phyloP scores from a whole-genome alignment of 2,797 vertebrate species.

The Glossophaga mutica region DNA sequence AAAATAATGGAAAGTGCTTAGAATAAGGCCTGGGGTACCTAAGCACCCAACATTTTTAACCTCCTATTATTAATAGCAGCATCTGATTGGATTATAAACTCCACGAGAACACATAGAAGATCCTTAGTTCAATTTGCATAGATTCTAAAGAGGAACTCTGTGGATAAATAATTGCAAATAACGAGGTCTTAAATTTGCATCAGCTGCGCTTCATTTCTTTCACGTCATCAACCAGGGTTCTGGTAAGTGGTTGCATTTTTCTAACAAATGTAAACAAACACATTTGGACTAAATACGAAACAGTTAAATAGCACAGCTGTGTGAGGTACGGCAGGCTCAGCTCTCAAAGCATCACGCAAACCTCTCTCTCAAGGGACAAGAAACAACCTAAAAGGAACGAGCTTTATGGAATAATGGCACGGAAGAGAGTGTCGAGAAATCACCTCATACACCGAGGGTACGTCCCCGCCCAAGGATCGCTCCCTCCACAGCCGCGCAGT shows the following conservation, averaged over 20 bases:
- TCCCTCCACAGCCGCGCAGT: neutral
- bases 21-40: neutral
- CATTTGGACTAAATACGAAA: neutral
- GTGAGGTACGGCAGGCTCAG: neutral
- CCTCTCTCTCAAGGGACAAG: constrained; percentile 11
- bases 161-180: neutral
- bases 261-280: constrained; percentile 4
- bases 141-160: neutral
- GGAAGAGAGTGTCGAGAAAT: neutral
- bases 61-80: neutral
- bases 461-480: neutral
- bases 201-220: neutral
- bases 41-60: neutral
- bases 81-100: neutral
- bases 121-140: neutral
- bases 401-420: neutral
- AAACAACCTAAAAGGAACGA: neutral
- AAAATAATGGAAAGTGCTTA: neutral
- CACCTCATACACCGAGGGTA: neutral
- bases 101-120: neutral
- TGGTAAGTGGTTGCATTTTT: neutral
- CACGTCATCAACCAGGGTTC: neutral
- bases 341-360: constrained; percentile 15
- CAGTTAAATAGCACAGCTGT: constrained; percentile 7
- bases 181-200: constrained; percentile 11